Conservation (phyloP, 2,113 vertebrate species). For the Corynorhinus townsendii region DNA sequence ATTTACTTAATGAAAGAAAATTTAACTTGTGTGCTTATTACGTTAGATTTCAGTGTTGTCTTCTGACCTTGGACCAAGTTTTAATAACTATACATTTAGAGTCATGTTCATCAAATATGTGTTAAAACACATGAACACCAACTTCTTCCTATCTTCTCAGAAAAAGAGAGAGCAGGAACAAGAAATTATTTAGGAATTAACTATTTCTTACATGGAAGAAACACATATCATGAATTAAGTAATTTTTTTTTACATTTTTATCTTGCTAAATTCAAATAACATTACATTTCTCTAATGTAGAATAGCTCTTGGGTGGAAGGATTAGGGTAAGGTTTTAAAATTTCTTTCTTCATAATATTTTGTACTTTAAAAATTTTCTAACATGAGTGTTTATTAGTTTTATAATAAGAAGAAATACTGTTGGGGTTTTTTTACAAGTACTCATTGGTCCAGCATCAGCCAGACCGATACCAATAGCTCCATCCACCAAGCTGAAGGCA, state of each 20-base stretch:
- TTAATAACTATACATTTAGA: background rate
- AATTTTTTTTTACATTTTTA: conserved; percentile 27
- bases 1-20: background rate
- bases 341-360: background rate
- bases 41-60: background rate
- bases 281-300: background rate
- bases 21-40: background rate
- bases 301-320: background rate
- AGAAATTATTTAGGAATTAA: background rate
- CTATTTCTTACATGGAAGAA: background rate
- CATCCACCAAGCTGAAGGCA: background rate
- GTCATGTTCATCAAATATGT: background rate
- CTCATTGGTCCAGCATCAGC: background rate
- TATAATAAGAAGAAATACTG: background rate
- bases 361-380: background rate
- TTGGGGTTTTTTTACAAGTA: background rate
- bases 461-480: background rate
- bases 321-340: background rate
- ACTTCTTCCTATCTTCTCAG: background rate
- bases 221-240: background rate
- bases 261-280: conserved; percentile 11
- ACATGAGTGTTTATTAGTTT: background rate
- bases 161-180: background rate
- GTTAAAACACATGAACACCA: background rate
- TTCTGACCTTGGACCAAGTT: background rate